Evolutionary conservation across 2,888 invertebrate genomes (phyloP).

Genomic region (Xylocampa areola): DNA sequence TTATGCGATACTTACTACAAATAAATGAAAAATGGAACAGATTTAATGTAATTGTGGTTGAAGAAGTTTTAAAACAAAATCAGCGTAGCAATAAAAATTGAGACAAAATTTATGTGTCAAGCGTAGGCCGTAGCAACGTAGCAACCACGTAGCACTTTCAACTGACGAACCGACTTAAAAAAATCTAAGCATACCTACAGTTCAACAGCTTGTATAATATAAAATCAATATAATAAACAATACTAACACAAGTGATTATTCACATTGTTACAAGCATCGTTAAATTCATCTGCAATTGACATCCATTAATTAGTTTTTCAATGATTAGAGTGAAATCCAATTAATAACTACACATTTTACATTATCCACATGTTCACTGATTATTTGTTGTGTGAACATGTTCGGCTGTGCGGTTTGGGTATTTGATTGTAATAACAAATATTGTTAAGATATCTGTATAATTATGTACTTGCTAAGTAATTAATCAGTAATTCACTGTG

Average conservation of each 20-base stretch:
- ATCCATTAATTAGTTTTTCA: conserved; percentile 42
- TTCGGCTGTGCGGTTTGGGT: conserved; percentile 33
- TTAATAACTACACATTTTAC: conserved; percentile 42
- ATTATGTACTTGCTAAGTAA: no score
- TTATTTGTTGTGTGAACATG: conserved; percentile 9
- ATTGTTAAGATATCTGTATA: no score
- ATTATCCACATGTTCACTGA: conserved; percentile 21
- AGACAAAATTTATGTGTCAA: not conserved
- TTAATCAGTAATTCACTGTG: no score
- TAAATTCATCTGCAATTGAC: conserved; percentile 37
- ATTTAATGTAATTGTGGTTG: no score
- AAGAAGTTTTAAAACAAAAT: no score
- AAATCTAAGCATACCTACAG: no score
- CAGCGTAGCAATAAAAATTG: not conserved
- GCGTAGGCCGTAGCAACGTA: not conserved
- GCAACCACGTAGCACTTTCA: conserved; percentile 5
- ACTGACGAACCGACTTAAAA: no score
- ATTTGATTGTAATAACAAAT: not conserved
- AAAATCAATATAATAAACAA: not conserved
- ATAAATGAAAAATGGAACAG: no score
- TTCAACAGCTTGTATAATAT: not conserved
- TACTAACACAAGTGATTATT: not conserved
- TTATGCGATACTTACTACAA: no score
- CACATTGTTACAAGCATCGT: conserved; percentile 20
- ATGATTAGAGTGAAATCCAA: conserved; percentile 42